Conservation (phyloP, 2,113 vertebrate species). For the Oenanthe melanoleuca region DNA sequence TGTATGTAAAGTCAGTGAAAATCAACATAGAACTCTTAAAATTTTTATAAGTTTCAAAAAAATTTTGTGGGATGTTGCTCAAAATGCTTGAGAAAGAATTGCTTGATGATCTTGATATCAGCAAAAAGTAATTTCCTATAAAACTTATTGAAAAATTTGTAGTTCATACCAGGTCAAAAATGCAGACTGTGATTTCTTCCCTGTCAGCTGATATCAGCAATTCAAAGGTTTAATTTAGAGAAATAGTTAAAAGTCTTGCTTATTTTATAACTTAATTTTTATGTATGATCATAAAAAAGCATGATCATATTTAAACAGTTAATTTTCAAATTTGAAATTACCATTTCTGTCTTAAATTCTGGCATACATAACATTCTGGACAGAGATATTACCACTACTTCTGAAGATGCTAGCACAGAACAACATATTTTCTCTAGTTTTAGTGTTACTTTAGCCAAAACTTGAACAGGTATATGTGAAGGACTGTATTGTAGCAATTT, state of each 20-base stretch:
- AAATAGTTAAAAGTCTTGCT: background rate
- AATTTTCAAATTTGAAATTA: background rate
- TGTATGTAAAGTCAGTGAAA: background rate
- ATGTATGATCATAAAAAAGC: too few relatives aligned
- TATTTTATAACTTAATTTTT: background rate
- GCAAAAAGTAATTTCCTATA: background rate
- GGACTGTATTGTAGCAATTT: background rate
- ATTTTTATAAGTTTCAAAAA: background rate
- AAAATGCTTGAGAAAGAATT: background rate
- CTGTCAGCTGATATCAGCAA: background rate
- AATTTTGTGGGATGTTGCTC: background rate
- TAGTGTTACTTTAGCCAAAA: background rate
- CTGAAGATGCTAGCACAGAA: background rate
- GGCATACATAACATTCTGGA: background rate
- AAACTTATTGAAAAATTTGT: background rate
- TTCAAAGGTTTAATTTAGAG: background rate
- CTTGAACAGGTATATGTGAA: background rate
- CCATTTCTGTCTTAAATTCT: background rate
- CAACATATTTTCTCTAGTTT: background rate
- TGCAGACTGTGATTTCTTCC: background rate
- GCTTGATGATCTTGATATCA: background rate
- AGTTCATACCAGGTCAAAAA: background rate
- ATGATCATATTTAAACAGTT: background rate
- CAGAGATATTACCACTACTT: background rate
- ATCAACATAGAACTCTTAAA: background rate